Evolutionary conservation across 23 tunicate species (phyloP).

Genomic region (Botrylloides violaceus): DNA sequence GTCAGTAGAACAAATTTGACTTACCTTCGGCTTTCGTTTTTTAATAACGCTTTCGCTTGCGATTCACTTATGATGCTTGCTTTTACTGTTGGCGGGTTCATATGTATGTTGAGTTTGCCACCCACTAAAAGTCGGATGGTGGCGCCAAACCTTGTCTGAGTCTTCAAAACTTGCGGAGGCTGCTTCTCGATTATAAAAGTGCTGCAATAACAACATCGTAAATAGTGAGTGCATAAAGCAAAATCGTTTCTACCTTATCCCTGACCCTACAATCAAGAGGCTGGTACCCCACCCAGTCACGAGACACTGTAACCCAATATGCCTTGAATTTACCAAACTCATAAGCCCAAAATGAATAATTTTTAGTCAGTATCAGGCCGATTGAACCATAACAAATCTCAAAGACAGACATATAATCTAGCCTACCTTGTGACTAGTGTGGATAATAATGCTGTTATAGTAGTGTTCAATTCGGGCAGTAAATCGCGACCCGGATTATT

Average conservation of each 20-base stretch:
- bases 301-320: too few species aligned
- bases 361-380: too few species aligned
- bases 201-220: constrained; percentile 43
- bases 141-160: constrained; percentile 95
- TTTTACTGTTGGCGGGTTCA: constrained; percentile 97
- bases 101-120: constrained; percentile 91
- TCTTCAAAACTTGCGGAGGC: constrained; percentile 96
- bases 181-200: constrained; percentile 95
- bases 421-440: constrained; percentile 83
- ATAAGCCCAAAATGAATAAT: too few species aligned
- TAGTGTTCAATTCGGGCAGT: constrained; percentile 73
- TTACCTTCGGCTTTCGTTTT: constrained; percentile 80
- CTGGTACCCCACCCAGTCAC: too few species aligned
- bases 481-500: constrained; percentile 71
- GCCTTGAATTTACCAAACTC: too few species aligned
- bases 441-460: constrained; percentile 77
- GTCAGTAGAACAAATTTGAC: constrained; percentile 7
- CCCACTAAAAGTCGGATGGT: constrained; percentile 90
- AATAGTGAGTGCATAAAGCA: too few species aligned
- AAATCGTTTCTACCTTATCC: too few species aligned
- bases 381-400: too few species aligned
- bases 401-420: too few species aligned
- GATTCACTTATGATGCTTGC: constrained; percentile 92
- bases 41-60: constrained; percentile 83
- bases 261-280: too few species aligned